phyloP scores from a whole-genome alignment of 2,797 vertebrate genomes.

The Centropyge bicolor region DNA sequence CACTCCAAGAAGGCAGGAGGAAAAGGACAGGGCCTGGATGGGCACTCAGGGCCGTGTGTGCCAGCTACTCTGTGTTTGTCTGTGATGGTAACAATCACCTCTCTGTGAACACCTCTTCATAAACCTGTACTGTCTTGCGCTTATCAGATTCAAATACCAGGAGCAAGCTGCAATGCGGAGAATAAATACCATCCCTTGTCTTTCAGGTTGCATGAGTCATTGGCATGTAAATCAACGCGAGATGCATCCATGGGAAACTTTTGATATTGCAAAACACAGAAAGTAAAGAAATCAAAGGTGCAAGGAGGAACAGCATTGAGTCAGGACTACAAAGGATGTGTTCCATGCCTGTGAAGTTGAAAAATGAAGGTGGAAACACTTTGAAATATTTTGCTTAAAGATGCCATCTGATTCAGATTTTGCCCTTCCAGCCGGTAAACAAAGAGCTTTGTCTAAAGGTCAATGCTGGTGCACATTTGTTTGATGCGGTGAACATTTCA shows the following conservation, averaged over 20 bases:
- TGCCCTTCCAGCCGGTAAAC: not conserved
- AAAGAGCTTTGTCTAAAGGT: not conserved
- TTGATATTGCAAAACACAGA: conserved; percentile 10
- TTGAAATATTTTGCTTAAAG: conserved; percentile 20
- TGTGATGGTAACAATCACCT: conserved; percentile 37
- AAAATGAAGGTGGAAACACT: not conserved
- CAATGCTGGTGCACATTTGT: not conserved
- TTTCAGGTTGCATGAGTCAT: conserved; percentile 49
- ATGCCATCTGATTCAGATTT: conserved; percentile 4
- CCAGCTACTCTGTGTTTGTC: not conserved
- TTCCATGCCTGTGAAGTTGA: conserved; percentile 20
- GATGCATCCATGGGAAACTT: conserved; percentile 23
- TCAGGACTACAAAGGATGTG: conserved; percentile 33
- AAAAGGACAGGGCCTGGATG: conserved; percentile 58
- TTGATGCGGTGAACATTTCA: not conserved
- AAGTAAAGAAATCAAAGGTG: not conserved
- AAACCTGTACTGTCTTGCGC: conserved; percentile 65
- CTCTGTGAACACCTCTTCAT: conserved; percentile 41
- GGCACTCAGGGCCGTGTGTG: conserved; percentile 26
- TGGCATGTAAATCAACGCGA: not conserved
- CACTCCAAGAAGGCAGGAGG: conserved; percentile 37
- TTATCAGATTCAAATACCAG: conserved; percentile 62
- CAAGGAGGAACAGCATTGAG: not conserved
- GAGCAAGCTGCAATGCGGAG: conserved; percentile 6
- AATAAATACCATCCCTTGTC: conserved; percentile 32